Evolutionary conservation across 2,797 vertebrate genomes (phyloP).

Genomic region (Spheniscus humboldti): DNA sequence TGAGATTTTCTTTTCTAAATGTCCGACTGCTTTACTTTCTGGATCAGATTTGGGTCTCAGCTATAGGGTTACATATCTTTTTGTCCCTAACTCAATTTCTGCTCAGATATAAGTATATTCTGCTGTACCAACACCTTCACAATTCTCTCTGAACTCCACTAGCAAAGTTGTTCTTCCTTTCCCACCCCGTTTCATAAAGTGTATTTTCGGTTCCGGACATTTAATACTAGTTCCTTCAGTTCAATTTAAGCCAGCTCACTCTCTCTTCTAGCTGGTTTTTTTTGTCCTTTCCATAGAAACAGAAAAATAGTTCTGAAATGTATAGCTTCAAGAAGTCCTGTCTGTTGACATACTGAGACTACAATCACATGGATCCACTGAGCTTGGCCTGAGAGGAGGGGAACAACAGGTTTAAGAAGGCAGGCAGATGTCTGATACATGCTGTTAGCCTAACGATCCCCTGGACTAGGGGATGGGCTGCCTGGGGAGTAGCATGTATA

Average conservation of each 20-base stretch:
- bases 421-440: background rate
- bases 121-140: background rate
- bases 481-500: background rate
- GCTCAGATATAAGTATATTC: background rate
- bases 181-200: background rate
- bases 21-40: background rate
- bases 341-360: background rate
- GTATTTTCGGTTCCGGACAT: accelerated
- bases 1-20: background rate
- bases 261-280: background rate
- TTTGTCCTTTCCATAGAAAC: background rate
- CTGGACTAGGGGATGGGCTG: background rate
- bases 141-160: background rate
- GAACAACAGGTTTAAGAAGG: background rate
- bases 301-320: background rate
- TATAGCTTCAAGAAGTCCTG: background rate
- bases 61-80: background rate
- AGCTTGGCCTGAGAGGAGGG: background rate
- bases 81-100: background rate
- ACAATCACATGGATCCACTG: background rate
- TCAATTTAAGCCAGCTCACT: background rate
- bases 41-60: background rate
- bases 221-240: background rate
- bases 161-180: background rate
- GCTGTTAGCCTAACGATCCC: background rate